These are phyloP conservation scores for Babylonia areolata DNA, from an alignment of 1,140 invertebrate species.

Conservation along the genomic window DNA sequence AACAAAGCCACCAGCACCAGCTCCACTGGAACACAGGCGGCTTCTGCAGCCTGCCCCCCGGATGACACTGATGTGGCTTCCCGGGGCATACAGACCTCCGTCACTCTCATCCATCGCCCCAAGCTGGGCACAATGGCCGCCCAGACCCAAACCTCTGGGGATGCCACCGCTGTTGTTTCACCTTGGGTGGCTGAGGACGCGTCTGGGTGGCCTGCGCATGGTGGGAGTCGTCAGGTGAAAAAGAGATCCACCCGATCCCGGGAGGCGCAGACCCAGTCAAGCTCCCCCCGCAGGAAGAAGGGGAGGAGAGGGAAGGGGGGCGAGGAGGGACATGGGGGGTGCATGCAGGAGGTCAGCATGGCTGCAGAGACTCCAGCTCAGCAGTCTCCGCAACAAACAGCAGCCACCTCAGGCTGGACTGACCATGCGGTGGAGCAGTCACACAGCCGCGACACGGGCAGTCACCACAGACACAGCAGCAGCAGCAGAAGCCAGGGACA, in stretches of 20 bases:
- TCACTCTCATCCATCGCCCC: background rate
- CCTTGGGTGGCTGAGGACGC: background rate
- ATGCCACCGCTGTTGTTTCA: too few species aligned
- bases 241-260: background rate
- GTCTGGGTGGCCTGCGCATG: background rate
- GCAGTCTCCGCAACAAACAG: background rate
- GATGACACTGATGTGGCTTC: background rate
- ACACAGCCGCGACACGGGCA: background rate
- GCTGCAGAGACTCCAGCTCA: background rate
- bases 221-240: background rate
- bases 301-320: background rate
- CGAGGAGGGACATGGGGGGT: background rate
- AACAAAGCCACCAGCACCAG: conserved; percentile 11
- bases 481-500: background rate
- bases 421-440: background rate
- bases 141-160: background rate
- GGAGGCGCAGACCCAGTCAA: conserved; percentile 8
- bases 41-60: background rate
- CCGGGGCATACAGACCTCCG: conserved; percentile 1
- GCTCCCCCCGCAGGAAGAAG: background rate
- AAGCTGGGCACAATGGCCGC: conserved; percentile 4
- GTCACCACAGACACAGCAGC: background rate
- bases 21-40: conserved; percentile 9
- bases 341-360: background rate
- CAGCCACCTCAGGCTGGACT: background rate